Evolutionary conservation across 1,140 invertebrate species (phyloP), one percentile per base, ranked within the genome.

Genomic region (Heliconius eleuchia): DNA sequence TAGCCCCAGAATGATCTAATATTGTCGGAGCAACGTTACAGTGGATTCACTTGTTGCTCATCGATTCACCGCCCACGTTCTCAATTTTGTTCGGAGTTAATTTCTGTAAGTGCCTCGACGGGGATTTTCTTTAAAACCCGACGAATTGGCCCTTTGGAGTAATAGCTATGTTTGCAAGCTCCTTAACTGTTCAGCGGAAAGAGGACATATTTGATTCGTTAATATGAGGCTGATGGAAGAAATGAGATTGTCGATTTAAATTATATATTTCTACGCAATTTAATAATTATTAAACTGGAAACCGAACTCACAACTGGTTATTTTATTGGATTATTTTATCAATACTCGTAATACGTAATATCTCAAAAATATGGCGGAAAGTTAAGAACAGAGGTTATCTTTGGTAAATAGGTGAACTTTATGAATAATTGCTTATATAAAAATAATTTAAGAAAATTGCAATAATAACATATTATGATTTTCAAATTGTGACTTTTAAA

Each of bases 41-140:
- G 57, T 46, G 71, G 71, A 71, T 79, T 85, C 84, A 92, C 91
- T 92, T 92, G 91, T 92, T 92, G 91, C 91, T 80, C 77, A 88
- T 90, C 88, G 90, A 90, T 91, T 84, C 80, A 46, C 81, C 80
- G 34, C 77, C 76, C 74, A 82, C 83, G 82, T 79, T 84, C 82
- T 82, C 85, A 84, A 86, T 86, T 85, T 83, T 83, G 76, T 78
- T 84, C 81, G 30, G 74, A 83, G 83, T 86, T 89, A 83, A 90
- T 87, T 89, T 88, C 83, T 86, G 84, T 87, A 86, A 87, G 86
- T 87, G 78, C 87, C 78, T 70, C 82, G 78, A 82, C 82, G 71
- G 75, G 78, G 81, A 83, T 83, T 83, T 80, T 83, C 84, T 86
- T 84, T 85, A 80, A 79, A 80, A 80, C 71, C 79, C 27, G 57